A percentile compares a stretch with the other conserved stretches of the same genome.
Evolutionary conservation across 2,113 vertebrate genomes (phyloP).

Genomic region (Stictonetta naevosa): DNA sequence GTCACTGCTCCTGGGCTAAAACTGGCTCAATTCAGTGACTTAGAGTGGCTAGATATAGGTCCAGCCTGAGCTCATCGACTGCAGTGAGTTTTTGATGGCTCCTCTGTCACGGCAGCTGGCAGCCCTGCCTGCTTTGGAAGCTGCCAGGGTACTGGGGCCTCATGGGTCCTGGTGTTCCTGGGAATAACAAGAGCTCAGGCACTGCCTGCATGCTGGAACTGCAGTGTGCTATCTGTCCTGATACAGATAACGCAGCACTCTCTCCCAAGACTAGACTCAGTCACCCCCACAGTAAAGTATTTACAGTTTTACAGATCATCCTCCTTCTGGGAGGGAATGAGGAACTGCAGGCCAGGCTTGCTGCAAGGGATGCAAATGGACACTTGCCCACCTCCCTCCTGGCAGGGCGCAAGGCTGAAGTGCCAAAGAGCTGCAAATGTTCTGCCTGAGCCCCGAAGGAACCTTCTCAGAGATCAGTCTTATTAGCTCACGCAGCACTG

Average conservation of each 20-base stretch:
- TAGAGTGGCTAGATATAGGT: background rate
- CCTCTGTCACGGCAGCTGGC: too few species aligned
- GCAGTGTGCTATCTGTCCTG: background rate
- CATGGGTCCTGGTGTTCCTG: background rate
- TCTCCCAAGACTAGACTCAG: background rate
- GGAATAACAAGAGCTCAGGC: background rate
- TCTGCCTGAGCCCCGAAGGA: background rate
- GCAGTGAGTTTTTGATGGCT: background rate
- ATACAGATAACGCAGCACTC: background rate
- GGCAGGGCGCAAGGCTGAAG: background rate
- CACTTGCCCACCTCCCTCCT: background rate
- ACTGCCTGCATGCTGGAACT: background rate
- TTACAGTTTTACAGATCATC: background rate
- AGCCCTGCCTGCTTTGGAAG: background rate
- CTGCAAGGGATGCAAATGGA: background rate
- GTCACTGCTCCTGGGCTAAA: background rate
- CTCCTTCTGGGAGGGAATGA: background rate
- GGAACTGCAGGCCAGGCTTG: background rate
- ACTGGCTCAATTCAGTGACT: background rate
- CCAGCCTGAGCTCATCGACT: background rate
- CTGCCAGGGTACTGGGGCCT: background rate
- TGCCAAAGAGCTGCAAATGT: constrained; percentile 17
- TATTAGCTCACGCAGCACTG: constrained; percentile 30
- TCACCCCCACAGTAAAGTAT: background rate
- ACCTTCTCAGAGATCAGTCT: background rate